phyloP scores from a whole-genome alignment of 2,797 vertebrate genomes.

The Sebastolobus alascanus region DNA sequence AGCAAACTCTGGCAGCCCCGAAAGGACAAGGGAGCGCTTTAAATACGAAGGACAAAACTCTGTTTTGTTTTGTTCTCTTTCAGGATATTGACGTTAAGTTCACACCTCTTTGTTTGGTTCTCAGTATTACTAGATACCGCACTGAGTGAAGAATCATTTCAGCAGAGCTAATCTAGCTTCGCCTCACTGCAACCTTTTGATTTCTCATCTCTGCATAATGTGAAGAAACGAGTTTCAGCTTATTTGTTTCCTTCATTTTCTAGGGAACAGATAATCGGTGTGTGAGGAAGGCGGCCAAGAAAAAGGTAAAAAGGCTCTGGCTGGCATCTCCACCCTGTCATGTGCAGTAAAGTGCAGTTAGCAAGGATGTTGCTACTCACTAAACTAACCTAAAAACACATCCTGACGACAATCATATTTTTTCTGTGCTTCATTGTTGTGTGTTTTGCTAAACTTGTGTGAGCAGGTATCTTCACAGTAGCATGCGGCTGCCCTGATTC shows the following conservation, averaged over 20 bases:
- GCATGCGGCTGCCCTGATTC: slow-evolving; percentile 44
- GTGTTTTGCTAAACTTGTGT: slow-evolving; percentile 46
- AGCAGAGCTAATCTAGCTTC: slow-evolving; percentile 40
- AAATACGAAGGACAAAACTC: slow-evolving; percentile 33
- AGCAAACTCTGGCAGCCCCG: slow-evolving; percentile 1
- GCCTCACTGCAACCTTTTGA: slow-evolving; percentile 29
- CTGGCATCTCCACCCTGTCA: slow-evolving; percentile 28
- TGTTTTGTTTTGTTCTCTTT: slow-evolving; percentile 40
- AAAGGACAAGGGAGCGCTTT: slow-evolving; percentile 36
- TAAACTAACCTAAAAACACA: slow-evolving; percentile 43
- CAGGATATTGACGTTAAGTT: slow-evolving; percentile 28
- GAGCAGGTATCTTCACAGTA: slow-evolving; percentile 39
- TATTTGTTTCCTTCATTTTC: slow-evolving; percentile 54
- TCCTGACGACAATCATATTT: slow-evolving; percentile 74
- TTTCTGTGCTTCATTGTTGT: slow-evolving; percentile 47
- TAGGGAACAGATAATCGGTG: slow-evolving; percentile 45
- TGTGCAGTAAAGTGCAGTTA: slow-evolving; percentile 42
- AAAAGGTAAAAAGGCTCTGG: slow-evolving; percentile 29
- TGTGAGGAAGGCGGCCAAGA: slow-evolving; percentile 6
- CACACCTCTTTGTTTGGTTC: slow-evolving; percentile 23
- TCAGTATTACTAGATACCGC: slow-evolving; percentile 18
- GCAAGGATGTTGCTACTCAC: slow-evolving; percentile 42
- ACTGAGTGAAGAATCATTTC: slow-evolving; percentile 39
- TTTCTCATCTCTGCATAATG: slow-evolving; percentile 57
- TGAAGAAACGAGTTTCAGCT: slow-evolving; percentile 50